Evolutionary conservation across 1,140 invertebrate genomes (phyloP).

Genomic region (Delia radicum): DNA sequence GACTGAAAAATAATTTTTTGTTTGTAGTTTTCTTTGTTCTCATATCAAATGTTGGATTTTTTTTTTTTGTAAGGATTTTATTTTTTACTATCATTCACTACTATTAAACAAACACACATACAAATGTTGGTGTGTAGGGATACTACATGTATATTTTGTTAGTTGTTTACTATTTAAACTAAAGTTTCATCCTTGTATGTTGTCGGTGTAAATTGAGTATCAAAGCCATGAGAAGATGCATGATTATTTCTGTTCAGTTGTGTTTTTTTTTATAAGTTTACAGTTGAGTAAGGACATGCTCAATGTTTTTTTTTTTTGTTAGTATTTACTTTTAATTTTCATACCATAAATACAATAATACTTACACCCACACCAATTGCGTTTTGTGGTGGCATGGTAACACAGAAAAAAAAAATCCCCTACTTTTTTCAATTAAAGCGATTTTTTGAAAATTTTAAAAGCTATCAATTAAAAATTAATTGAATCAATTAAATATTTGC

Average conservation of each 20-base stretch:
- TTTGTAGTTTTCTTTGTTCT: slow-evolving; percentile 4
- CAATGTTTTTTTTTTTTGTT: not conserved
- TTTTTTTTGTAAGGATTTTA: not conserved
- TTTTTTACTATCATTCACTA: not conserved
- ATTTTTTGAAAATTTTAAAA: too few relatives aligned
- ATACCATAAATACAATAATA: not conserved
- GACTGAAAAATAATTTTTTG: not conserved
- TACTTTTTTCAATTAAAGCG: too few relatives aligned
- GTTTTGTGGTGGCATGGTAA: too few relatives aligned
- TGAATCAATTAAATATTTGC: too few relatives aligned
- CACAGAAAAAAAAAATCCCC: too few relatives aligned
- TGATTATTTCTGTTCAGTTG: slow-evolving; percentile 1
- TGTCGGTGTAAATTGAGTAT: slow-evolving; percentile 7
- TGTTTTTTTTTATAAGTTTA: not conserved
- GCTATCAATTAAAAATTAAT: not conserved
- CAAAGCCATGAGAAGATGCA: slow-evolving; percentile 3
- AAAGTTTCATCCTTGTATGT: slow-evolving; percentile 14
- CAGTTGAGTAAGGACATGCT: slow-evolving; percentile 19
- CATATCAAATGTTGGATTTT: slow-evolving; percentile 1
- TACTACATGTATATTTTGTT: not conserved
- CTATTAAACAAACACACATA: too few relatives aligned
- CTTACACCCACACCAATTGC: not conserved
- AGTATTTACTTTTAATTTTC: not conserved
- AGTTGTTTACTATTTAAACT: not conserved
- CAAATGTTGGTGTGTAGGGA: not conserved